Conservation (phyloP, 2,888 invertebrate genomes). For the Agrotis clavis region DNA sequence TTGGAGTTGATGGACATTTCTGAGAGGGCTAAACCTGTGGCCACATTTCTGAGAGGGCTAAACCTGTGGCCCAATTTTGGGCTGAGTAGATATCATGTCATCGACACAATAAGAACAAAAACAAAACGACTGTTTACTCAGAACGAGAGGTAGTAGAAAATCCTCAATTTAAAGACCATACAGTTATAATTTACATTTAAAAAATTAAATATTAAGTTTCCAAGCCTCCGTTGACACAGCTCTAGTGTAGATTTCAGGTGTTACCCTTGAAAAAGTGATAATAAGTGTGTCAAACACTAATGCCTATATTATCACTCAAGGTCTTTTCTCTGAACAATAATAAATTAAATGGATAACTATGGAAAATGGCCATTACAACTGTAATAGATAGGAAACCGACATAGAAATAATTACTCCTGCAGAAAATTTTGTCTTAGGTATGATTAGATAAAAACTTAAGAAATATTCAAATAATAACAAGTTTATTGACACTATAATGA, state of each 20-base stretch:
- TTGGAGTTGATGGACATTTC: too few relatives aligned
- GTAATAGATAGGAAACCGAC: not conserved
- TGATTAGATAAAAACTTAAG: not conserved
- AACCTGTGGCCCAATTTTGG: too few relatives aligned
- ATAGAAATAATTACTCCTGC: not conserved
- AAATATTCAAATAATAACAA: not conserved
- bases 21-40: too few relatives aligned
- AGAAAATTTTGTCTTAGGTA: not conserved
- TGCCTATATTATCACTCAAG: slow-evolving; percentile 13
- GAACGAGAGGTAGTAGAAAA: too few relatives aligned
- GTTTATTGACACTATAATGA: slow-evolving; percentile 3
- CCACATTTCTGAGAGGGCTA: too few relatives aligned
- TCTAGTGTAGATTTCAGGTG: not conserved
- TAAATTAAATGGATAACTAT: not conserved
- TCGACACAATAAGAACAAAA: too few relatives aligned
- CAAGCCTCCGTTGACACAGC: not conserved
- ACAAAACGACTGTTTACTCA: too few relatives aligned
- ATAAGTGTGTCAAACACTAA: not conserved
- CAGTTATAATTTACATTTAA: too few relatives aligned
- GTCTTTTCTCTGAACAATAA: not conserved
- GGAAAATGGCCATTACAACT: not conserved
- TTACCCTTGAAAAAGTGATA: not conserved
- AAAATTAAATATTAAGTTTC: too few relatives aligned
- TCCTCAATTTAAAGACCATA: too few relatives aligned
- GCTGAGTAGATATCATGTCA: too few relatives aligned